Base-by-base conservation (phyloP, 2,888 invertebrate species). In the Hirtodrosophila confusa region DNA sequence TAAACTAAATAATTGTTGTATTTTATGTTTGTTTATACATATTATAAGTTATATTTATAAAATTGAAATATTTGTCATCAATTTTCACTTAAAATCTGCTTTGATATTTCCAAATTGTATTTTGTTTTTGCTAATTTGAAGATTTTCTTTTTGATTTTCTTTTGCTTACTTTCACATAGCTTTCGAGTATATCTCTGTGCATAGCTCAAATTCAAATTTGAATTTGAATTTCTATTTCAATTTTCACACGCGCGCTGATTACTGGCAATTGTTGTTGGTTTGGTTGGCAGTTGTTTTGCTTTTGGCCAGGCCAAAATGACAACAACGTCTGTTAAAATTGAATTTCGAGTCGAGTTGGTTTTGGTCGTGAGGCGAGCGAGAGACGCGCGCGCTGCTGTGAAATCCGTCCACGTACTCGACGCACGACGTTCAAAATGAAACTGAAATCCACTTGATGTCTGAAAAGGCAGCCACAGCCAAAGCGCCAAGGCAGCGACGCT, bases 381-480 rank as follows among this genome's bases (percentile, higher is more conserved):
- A 55, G 70, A 62, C 61, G 53, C 77, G 65, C 79, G 64, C 78
- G 56, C 37, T 45, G 12, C 51, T 17, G n/a, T 17, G 36, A 49
- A 47, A 49, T 48, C 61, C 64, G 73, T 78, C 50, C 82, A 83
- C 88, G 88, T 82, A 88, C 82, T 77, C 85, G 57, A 84, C 88
- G 87, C 86, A 89, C 89, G 89, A 88, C 89, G 89, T 90, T 88
- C 88, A 80, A 89, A 90, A 80, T 90, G 88, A 89, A 90, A 90
- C 89, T 90, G 86, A 90, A 90, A 84, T 84, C 83, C 80, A 80
- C 80, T 82, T 79, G 86, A 80, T 80, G 86, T 58, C 74, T 69
- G 70, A 69, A 75, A 75, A 69, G 69, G 41, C 68, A 60, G 67
- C 72, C 61, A 61, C n/a, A 47, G 64, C 43, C 54, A 56, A 75